These are phyloP conservation scores for Cyrtonyx montezumae DNA, from an alignment of 2,113 vertebrate species.

Conservation along the genomic window DNA sequence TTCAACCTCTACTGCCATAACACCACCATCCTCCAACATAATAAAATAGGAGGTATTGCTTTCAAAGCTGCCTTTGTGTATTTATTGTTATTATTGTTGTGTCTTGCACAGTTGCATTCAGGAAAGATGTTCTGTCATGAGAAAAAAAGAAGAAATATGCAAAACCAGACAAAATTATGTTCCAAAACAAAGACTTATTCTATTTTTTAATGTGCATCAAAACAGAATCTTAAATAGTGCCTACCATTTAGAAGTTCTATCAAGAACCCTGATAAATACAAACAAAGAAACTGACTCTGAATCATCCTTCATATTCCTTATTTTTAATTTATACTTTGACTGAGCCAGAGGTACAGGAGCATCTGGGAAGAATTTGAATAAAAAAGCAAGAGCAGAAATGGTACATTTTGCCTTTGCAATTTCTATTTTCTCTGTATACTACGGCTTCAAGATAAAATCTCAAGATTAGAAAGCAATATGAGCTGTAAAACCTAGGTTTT, in stretches of 20 bases:
- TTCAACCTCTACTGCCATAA: not conserved
- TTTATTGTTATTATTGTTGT: not conserved
- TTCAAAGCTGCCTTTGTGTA: not conserved
- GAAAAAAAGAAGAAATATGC: not conserved
- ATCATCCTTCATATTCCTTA: not conserved
- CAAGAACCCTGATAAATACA: not conserved
- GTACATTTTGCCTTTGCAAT: not conserved
- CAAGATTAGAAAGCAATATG: not conserved
- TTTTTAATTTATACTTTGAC: not conserved
- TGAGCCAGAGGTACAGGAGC: not conserved
- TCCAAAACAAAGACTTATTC: not conserved
- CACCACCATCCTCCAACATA: not conserved
- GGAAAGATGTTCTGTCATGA: not conserved
- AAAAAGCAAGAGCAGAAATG: not conserved
- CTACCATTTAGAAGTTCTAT: not conserved
- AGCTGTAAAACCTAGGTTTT: slow-evolving; percentile 2
- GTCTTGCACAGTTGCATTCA: not conserved
- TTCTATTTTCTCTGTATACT: not conserved
- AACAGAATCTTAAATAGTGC: not conserved
- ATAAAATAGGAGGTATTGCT: not conserved
- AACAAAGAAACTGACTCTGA: not conserved
- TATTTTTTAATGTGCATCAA: not conserved
- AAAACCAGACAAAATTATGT: not conserved
- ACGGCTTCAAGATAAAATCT: not conserved
- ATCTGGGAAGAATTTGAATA: not conserved